Evolutionary conservation across 2,797 vertebrate genomes (phyloP).

Genomic region (Rhinatrema bivittatum): DNA sequence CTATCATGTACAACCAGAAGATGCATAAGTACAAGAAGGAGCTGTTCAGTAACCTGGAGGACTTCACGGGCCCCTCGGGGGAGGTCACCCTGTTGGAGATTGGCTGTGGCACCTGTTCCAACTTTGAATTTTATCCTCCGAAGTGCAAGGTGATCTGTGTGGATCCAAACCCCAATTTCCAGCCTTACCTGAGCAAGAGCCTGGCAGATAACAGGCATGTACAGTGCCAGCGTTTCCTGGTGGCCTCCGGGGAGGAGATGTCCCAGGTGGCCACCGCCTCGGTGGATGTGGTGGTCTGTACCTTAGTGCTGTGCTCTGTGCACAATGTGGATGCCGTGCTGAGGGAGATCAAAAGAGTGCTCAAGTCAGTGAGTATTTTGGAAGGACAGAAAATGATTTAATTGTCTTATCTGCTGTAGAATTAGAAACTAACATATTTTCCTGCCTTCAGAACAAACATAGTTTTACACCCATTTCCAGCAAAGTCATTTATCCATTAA

Average conservation of each 20-base stretch:
- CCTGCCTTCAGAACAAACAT: background rate
- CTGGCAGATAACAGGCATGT: slow-evolving; percentile 47
- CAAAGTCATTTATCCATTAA: no score
- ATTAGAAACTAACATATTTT: no score
- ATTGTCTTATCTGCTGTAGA: background rate
- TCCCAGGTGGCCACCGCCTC: slow-evolving; percentile 38
- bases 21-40: slow-evolving; percentile 4
- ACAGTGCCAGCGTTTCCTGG: slow-evolving; percentile 43
- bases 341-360: slow-evolving; percentile 48
- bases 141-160: slow-evolving; percentile 10
- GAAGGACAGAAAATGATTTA: background rate
- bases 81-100: slow-evolving; percentile 8
- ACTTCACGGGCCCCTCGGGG: background rate
- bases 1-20: background rate
- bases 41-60: slow-evolving; percentile 5
- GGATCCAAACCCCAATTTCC: slow-evolving; percentile 20
- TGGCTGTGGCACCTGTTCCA: slow-evolving; percentile 16
- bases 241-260: slow-evolving; percentile 58
- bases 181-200: slow-evolving; percentile 20
- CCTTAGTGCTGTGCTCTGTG: slow-evolving; percentile 63
- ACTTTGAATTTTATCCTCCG: slow-evolving; percentile 14
- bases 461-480: no score
- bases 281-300: slow-evolving; percentile 60
- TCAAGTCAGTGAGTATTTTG: slow-evolving; percentile 52
- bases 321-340: slow-evolving; percentile 35